Base-by-base conservation (phyloP, 2,888 invertebrate genomes). In the Cryptocephalus primarius region DNA sequence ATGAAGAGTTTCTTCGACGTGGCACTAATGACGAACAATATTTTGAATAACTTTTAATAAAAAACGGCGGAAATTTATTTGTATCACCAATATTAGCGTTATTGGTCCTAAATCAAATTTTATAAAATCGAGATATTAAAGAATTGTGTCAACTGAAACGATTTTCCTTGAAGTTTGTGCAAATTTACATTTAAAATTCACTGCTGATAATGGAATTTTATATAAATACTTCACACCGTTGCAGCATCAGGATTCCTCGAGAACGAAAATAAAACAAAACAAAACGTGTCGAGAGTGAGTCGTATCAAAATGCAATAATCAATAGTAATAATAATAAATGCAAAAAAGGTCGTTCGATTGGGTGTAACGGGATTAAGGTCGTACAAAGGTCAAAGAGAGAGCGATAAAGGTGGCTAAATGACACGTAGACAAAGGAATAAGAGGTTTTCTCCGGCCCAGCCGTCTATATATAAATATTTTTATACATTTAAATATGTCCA, bases 381-480 rank as follows among this genome's bases (percentile, higher is more conserved):
- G 59, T 59, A 69, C 69, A 69, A 59, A 68, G 69, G 69, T 68
- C 52, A 60, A 47, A 60, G 67, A 47, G 49, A 60, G 47, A 60
- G 67, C 46, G 47, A 51, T 46, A 10, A 10, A 42, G 48, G 44
- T 49, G 48, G 66, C 63, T 58, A 60, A 81, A 82, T 83, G 83
- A 80, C 83, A 85, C 84, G 83, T 80, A 84, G 83, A 84, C 83
- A 84, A 80, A 78, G 79, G 80, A 82, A 80, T 22, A 22, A 22
- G 22, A 77, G 68, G 62, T 53, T 60, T 66, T 61, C 68, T 61
- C 68, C 68, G 68, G 69, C 69, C 70, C 69, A 71, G 71, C 71
- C 70, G 69, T 69, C 69, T 42, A 10, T 42, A 22, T 22, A 22
- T 22, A 22, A 22, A 22, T 22, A 22, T 22, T 22, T 22, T 22